Conservation (phyloP, 2,797 vertebrate species). For the Urosaurus nigricauda region DNA sequence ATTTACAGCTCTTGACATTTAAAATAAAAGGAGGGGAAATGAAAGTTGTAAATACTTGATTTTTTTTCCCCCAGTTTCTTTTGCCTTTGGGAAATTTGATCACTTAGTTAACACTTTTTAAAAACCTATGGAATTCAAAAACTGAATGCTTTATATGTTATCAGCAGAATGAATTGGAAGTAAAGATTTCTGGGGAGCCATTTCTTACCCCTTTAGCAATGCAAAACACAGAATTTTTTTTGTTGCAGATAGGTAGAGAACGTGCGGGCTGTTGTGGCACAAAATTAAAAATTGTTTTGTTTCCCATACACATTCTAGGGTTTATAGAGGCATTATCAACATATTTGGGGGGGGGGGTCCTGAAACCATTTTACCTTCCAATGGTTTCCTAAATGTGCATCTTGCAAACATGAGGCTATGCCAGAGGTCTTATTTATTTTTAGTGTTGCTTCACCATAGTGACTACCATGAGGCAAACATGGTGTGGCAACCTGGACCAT, state of each 20-base stretch:
- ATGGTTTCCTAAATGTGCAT: not conserved
- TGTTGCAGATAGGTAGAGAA: not conserved
- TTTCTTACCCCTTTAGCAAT: not conserved
- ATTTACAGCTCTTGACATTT: constrained; percentile 67
- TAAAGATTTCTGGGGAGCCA: not conserved
- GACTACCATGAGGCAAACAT: not conserved
- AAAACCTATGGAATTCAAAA: not conserved
- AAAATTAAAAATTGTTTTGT: too few relatives aligned
- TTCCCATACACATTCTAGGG: too few relatives aligned
- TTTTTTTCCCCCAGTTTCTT: constrained; percentile 31
- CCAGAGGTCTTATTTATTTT: not conserved
- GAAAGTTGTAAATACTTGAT: constrained; percentile 44
- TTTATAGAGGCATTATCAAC: too few relatives aligned
- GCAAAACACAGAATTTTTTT: not conserved
- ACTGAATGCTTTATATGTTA: not conserved
- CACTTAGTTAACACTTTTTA: constrained; percentile 36
- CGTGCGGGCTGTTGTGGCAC: not conserved
- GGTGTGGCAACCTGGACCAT: too few relatives aligned
- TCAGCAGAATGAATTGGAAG: not conserved
- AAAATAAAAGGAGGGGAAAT: constrained; percentile 47
- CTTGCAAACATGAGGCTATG: not conserved
- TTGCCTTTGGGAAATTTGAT: not conserved
- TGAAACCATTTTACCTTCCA: not conserved
- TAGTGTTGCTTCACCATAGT: not conserved
- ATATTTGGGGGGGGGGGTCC: too few relatives aligned